Conservation (phyloP, 2,888 invertebrate species). For the Suillia variegata region DNA sequence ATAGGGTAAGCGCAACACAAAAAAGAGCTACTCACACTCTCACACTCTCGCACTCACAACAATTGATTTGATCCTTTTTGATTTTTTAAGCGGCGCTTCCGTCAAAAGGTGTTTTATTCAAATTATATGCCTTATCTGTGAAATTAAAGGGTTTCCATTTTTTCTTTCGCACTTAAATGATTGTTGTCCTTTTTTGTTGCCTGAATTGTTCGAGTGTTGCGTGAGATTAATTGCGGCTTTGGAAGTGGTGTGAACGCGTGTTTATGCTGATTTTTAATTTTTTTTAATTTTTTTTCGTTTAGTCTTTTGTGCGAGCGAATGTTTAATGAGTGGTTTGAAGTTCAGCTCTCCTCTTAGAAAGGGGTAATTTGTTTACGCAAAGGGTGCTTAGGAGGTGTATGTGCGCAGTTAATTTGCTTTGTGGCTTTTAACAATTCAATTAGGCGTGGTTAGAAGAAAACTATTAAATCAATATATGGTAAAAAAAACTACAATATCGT, state of each 20-base stretch:
- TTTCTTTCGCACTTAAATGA: too few species aligned
- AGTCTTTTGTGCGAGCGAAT: not conserved
- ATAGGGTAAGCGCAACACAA: slow-evolving; percentile 9
- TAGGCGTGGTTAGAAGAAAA: too few species aligned
- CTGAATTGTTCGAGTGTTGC: slow-evolving; percentile 25
- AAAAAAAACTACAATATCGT: too few species aligned
- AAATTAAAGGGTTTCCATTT: slow-evolving; percentile 21
- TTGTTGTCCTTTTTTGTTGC: slow-evolving; percentile 13
- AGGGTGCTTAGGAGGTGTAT: too few species aligned
- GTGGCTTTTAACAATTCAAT: too few species aligned
- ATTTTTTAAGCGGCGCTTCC: slow-evolving; percentile 16
- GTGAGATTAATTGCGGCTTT: slow-evolving; percentile 37
- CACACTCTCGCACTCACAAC: too few species aligned
- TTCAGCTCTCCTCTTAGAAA: too few species aligned
- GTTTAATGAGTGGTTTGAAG: slow-evolving; percentile 17
- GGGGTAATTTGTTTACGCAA: slow-evolving; percentile 24
- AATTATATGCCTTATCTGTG: slow-evolving; percentile 32
- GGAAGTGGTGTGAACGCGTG: slow-evolving; percentile 16
- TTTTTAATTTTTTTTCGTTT: too few species aligned
- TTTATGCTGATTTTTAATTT: too few species aligned
- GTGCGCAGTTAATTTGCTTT: too few species aligned
- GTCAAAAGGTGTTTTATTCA: slow-evolving; percentile 29
- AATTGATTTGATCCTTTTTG: slow-evolving; percentile 5
- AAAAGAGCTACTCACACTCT: not conserved
- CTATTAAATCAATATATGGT: too few species aligned